These are phyloP conservation scores for Hirtodrosophila cameraria DNA, from an alignment of 2,888 invertebrate species.

Conservation along the genomic window DNA sequence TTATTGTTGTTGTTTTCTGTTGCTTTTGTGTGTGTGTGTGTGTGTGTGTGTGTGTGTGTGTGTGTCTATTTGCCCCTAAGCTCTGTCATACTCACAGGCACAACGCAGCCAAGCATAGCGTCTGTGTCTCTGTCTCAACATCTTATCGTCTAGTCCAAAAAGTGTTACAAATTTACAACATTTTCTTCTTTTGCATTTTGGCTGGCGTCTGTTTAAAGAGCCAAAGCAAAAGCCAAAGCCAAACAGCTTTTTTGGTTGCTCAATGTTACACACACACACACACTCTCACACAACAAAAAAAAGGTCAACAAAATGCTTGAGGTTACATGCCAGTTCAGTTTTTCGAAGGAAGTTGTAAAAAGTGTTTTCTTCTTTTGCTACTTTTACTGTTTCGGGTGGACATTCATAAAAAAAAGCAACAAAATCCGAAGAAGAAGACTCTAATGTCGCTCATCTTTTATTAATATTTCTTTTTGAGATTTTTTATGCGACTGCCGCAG, in stretches of 20 bases:
- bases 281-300: constrained; percentile 3
- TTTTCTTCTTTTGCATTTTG: constrained; percentile 52
- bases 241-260: constrained; percentile 2
- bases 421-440: constrained; percentile 41
- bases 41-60: too few relatives aligned
- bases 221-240: constrained; percentile 21
- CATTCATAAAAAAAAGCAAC: constrained; percentile 34
- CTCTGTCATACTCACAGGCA: constrained; percentile 31
- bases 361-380: constrained; percentile 50
- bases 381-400: constrained; percentile 73
- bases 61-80: constrained; percentile 5
- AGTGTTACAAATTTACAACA: constrained; percentile 79
- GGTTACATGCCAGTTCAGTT: constrained; percentile 58
- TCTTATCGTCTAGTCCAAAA: constrained; percentile 51
- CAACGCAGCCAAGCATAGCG: constrained; percentile 25
- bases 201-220: constrained; percentile 51
- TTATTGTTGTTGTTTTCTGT: constrained; percentile 35
- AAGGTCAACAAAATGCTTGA: constrained; percentile 72
- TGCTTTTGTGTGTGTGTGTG: too few relatives aligned
- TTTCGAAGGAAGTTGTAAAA: constrained; percentile 72
- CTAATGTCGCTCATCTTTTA: constrained; percentile 82
- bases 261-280: too few relatives aligned
- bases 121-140: constrained; percentile 22
- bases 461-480: constrained; percentile 78
- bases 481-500: constrained; percentile 57